phyloP scores from a whole-genome alignment of 2,797 vertebrate genomes.

The Masticophis lateralis region DNA sequence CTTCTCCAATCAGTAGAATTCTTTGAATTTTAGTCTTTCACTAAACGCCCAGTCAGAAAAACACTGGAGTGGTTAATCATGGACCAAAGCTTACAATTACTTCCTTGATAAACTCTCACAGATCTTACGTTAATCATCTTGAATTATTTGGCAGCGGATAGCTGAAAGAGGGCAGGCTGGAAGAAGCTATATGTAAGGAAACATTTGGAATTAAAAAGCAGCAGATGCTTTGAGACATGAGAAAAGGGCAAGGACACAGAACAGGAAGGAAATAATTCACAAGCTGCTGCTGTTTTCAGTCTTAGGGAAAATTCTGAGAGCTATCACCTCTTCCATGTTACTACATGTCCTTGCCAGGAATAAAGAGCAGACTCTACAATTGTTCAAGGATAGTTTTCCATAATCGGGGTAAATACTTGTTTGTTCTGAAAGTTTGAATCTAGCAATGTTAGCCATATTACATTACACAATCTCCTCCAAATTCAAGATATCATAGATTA shows the following conservation, averaged over 20 bases:
- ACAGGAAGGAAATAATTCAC: conserved; percentile 21
- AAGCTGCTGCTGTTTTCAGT: conserved; percentile 22
- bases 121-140: neutral
- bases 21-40: neutral
- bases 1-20: neutral
- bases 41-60: neutral
- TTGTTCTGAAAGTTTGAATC: neutral
- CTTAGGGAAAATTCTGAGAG: neutral
- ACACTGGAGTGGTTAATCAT: neutral
- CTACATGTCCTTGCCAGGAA: neutral
- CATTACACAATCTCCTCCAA: neutral
- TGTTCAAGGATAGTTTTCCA: neutral
- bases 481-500: neutral
- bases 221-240: conserved; percentile 24
- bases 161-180: neutral
- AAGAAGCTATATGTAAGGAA: conserved; percentile 2
- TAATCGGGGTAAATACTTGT: neutral
- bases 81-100: neutral
- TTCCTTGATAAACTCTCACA: neutral
- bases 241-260: neutral
- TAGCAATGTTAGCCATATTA: neutral
- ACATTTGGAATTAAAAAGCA: neutral
- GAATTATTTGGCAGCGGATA: neutral
- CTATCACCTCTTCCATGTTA: neutral
- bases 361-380: neutral